A percentile compares a stretch with the other conserved stretches of the same genome.
phyloP scores from a whole-genome alignment of 2,888 invertebrate genomes.

The Lasiommata megera region DNA sequence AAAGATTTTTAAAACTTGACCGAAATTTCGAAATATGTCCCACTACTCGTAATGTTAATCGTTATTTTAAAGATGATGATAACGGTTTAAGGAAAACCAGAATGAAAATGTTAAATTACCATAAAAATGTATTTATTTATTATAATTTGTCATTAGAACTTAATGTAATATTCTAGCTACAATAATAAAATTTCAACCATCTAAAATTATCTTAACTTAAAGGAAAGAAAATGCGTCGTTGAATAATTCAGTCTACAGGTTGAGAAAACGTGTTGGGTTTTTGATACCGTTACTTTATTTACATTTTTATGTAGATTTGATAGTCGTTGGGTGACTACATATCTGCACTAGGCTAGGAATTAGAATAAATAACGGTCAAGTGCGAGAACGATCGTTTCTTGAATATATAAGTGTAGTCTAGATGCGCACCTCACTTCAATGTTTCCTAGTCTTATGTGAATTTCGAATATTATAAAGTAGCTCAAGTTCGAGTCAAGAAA shows the following conservation, averaged over 20 bases:
- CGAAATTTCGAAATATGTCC: no score
- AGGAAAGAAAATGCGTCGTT: neutral
- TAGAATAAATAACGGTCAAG: slow-evolving; percentile 8
- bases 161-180: neutral
- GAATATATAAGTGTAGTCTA: slow-evolving; percentile 1
- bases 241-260: slow-evolving; percentile 8
- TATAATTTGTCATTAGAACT: neutral
- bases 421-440: neutral
- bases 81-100: no score
- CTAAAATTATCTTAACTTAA: neutral
- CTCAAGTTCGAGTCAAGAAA: no score
- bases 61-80: no score
- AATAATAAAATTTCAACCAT: neutral
- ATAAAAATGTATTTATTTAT: neutral
- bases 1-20: no score
- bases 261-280: neutral
- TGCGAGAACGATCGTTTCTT: neutral
- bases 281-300: slow-evolving; percentile 13
- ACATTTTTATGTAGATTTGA: slow-evolving; percentile 13
- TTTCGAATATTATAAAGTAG: no score
- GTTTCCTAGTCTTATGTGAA: neutral
- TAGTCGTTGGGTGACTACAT: slow-evolving; percentile 9
- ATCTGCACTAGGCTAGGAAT: slow-evolving; percentile 3
- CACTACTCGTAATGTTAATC: no score
- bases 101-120: no score